phyloP scores from a whole-genome alignment of 2,113 vertebrate genomes.

The Nannobrachium achirus region DNA sequence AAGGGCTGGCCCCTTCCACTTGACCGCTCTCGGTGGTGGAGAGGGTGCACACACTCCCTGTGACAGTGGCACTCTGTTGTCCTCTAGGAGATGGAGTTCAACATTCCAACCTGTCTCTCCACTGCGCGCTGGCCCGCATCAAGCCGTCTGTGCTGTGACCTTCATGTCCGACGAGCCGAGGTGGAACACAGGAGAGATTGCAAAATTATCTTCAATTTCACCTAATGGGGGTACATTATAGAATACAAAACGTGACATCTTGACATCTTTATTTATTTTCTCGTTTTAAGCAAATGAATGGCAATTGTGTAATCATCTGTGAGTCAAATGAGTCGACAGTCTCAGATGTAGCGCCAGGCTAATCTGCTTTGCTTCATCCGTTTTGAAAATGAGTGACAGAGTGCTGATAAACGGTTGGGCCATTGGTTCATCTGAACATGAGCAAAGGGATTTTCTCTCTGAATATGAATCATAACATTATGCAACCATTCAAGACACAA shows the following conservation, averaged over 20 bases:
- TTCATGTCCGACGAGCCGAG: constrained; percentile 69
- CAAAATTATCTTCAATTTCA: constrained; percentile 43
- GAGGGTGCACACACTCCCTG: constrained; percentile 55
- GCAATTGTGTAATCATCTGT: constrained; percentile 62
- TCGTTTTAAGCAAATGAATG: constrained; percentile 54
- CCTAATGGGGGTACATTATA: constrained; percentile 20
- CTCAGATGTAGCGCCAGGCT: constrained; percentile 50
- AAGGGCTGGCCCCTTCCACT: constrained; percentile 70
- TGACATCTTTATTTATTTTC: constrained; percentile 42
- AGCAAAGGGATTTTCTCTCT: constrained; percentile 47
- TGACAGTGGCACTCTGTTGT: constrained; percentile 69
- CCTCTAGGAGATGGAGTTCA: constrained; percentile 62
- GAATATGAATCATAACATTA: constrained; percentile 23
- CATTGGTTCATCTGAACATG: constrained; percentile 48
- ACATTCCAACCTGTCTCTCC: constrained; percentile 54
- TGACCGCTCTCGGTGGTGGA: constrained; percentile 64
- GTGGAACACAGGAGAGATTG: constrained; percentile 50
- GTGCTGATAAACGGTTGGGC: constrained; percentile 62
- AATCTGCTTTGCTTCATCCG: constrained; percentile 64
- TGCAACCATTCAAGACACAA: constrained; percentile 9
- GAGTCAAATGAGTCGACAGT: constrained; percentile 64
- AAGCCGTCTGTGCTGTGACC: constrained; percentile 57
- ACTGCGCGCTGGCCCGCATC: constrained; percentile 52
- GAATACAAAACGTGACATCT: not conserved
- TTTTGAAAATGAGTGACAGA: constrained; percentile 65